Evolutionary conservation across 2,888 invertebrate species (phyloP).

Genomic region (Stramonita haemastoma): DNA sequence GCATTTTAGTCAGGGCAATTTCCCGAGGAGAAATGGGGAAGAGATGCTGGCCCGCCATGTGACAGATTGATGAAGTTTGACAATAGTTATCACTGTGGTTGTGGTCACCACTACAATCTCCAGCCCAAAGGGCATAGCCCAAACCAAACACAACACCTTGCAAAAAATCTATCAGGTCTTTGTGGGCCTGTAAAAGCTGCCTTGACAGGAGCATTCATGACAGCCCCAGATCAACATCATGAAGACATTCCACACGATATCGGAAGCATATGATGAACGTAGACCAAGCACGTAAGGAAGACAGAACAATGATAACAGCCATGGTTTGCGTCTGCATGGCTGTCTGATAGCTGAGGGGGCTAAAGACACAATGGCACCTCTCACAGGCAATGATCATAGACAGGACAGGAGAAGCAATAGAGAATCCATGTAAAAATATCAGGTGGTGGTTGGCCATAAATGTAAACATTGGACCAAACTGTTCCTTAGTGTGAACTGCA

Average conservation of each 20-base stretch:
- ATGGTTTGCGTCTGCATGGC: neutral
- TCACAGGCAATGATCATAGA: neutral
- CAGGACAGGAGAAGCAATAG: neutral
- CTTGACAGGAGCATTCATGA: neutral
- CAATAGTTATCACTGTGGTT: neutral
- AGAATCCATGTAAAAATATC: neutral
- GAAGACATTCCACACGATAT: neutral
- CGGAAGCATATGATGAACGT: neutral
- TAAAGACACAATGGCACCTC: neutral
- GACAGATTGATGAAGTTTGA: neutral
- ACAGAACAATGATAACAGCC: neutral
- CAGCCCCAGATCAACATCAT: neutral
- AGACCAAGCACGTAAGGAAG: neutral
- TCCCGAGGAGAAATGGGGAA: neutral
- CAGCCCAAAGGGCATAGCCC: neutral
- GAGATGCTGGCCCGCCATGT: neutral
- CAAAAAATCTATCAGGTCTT: neutral
- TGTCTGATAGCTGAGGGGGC: neutral
- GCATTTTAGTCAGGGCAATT: neutral
- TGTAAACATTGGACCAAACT: neutral
- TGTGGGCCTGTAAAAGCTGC: neutral
- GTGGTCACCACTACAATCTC: neutral
- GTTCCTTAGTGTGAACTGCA: neutral
- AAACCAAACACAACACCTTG: neutral
- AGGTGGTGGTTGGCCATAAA: neutral